Percentiles rank a stretch among this genome's conserved stretches.
Conservation (phyloP, 2,888 invertebrate species). For the Erebia epiphron region DNA sequence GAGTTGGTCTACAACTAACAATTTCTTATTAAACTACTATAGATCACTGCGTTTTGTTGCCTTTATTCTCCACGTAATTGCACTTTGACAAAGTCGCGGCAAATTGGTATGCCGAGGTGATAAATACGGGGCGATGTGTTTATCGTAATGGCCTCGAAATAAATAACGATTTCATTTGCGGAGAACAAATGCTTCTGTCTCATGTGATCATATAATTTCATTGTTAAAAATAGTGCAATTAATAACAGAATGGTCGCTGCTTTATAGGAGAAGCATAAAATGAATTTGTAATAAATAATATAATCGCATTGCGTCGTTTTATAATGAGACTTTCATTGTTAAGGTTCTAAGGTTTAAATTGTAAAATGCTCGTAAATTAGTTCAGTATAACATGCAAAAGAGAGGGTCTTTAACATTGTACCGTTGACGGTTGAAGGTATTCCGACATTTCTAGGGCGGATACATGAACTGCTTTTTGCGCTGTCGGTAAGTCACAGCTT, state of each 20-base stretch:
- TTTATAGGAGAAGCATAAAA: background rate
- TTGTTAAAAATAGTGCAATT: conserved; percentile 4
- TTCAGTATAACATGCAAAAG: conserved; percentile 19
- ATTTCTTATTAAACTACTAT: conserved; percentile 28
- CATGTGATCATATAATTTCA: conserved; percentile 14
- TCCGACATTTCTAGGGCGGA: conserved; percentile 63
- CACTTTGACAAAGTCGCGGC: conserved; percentile 31
- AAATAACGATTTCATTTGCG: conserved; percentile 14
- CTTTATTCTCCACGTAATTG: conserved; percentile 30
- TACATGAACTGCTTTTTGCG: conserved; percentile 71
- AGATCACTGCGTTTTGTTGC: conserved; percentile 21
- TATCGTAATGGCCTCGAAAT: conserved; percentile 22
- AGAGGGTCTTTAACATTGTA: conserved; percentile 8
- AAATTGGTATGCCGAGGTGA: conserved; percentile 28
- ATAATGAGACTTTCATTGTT: too few relatives aligned
- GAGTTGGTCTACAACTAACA: conserved; percentile 20
- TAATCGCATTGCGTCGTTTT: background rate
- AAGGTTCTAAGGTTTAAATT: too few relatives aligned
- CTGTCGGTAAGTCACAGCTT: conserved; percentile 64
- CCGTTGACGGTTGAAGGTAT: conserved; percentile 46
- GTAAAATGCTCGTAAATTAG: background rate
- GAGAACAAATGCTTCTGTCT: conserved; percentile 16
- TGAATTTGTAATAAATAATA: background rate
- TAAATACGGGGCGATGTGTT: conserved; percentile 27
- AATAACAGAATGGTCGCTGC: background rate